Evolutionary conservation across 2,888 invertebrate species (phyloP), one percentile per base, ranked within the genome.

Genomic region (Lasioglossum leucozonium): DNA sequence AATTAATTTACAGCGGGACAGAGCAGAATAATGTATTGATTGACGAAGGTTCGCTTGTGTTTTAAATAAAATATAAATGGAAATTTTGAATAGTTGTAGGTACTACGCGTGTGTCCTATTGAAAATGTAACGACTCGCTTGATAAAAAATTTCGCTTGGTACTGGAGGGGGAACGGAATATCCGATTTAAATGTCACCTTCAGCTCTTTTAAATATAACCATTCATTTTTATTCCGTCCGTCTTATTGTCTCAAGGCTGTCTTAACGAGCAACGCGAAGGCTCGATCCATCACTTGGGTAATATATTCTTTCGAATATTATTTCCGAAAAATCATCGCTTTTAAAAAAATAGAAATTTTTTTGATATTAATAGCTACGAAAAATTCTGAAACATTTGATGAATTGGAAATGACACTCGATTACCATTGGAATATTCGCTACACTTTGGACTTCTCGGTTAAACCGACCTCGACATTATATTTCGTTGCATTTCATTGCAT

Each of bases 201-300:
- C 71, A 18, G 42, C 18, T 71, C 18, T 71, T 44, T 71, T 42
- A 42, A 58, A 71, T 71, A 71, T 40, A n/a, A 71, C 42, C 40
- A 16, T 42, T 71, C 40, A 71, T 71, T 71, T 71, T 71, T 71
- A 42, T 26, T 72, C 42, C 8, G 44, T 10, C 30, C 44, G 44
- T 26, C 26, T 71, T 71, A 71, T 71, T 42, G 71, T 44, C 42
- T 37, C 71, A 71, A 71, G 42, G 26, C 6, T 26, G 6, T 22
- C 67, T n/a, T 71, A 71, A 71, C n/a, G 42, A 71, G 44, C 18
- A 26, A 11, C 26, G 16, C 44, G 44, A 42, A 65, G 30, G 65
- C 18, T 30, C 34, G 34, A 65, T 34, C 65, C 30, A 34, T 34
- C 34, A 8, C 8, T 34, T 34, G 34, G 34, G 0, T 65, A 6